Percentiles rank a stretch among this genome's conserved stretches.
These are phyloP conservation scores for Rhimphoctona megacephalus DNA, from an alignment of 2,888 invertebrate genomes.

Conservation along the genomic window DNA sequence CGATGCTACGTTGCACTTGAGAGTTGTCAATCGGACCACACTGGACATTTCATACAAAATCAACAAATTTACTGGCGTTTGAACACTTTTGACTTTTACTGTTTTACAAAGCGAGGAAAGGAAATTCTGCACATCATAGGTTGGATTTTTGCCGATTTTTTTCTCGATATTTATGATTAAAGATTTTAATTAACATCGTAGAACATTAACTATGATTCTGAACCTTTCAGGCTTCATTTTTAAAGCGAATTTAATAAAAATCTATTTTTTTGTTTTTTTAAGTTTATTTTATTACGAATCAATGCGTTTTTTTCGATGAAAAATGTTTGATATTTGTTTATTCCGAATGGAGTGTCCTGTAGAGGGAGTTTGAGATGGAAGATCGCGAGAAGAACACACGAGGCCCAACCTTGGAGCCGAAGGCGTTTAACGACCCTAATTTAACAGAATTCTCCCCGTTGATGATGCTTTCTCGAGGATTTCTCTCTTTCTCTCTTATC, in stretches of 20 bases:
- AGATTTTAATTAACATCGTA: neutral
- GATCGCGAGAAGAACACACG: constrained; percentile 56
- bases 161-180: neutral
- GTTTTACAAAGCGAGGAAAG: neutral
- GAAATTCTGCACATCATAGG: neutral
- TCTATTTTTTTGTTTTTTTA: neutral
- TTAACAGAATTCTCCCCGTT: constrained; percentile 58
- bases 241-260: neutral
- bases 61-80: neutral
- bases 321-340: neutral
- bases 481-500: constrained; percentile 44
- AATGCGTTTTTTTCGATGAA: neutral
- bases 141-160: neutral
- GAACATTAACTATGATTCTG: neutral
- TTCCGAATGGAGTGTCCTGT: constrained; percentile 15
- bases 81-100: neutral
- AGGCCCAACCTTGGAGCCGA: constrained; percentile 67
- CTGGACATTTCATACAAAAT: neutral
- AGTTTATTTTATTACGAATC: neutral
- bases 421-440: constrained; percentile 70
- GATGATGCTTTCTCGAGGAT: constrained; percentile 46
- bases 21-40: constrained; percentile 35
- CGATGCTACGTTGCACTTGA: constrained; percentile 45
- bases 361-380: constrained; percentile 35
- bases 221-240: neutral